Evolutionary conservation across 2,888 invertebrate species (phyloP), one percentile per base, ranked within the genome.

Genomic region (Ichneumon xanthorius): DNA sequence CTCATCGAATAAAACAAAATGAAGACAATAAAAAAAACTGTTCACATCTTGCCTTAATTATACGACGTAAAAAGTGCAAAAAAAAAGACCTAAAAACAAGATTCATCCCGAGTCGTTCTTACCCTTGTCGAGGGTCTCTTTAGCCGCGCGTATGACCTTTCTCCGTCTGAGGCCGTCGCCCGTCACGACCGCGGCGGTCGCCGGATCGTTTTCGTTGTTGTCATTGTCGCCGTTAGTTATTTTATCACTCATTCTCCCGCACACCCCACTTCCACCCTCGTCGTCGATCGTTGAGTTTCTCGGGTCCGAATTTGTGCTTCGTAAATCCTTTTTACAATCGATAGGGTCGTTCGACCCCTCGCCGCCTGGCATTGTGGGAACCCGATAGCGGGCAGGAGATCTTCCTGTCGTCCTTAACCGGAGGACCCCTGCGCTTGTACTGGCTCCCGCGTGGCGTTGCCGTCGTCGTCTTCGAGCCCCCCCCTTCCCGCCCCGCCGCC

Each of bases 111-210:
- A 26, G 16, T 5, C n/a, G 22, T 55, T 77, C 92, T 93, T 92
- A 95, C 95, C 95, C 94, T 95, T 95, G 91, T 95, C 95, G 81
- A 95, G 92, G 83, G 95, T 95, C 90, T 95, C 95, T 93, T 95
- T 95, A 84, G 95, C 95, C 89, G 95, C 95, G 91, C 95, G 94
- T 87, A 95, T 94, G 90, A 95, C 94, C 93, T 95, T 95, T 90
- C 95, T 94, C 80, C 95, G 94, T 89, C 95, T 93, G 87, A 95
- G 91, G 89, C 93, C 94, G 85, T 92, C 92, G 86, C 88, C 91
- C 87, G 90, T 88, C 71, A 91, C 88, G 79, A 89, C 89, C 80
- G 88, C 90, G 89, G 91, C 90, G 89, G 88, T 87, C 86, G 87
- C 88, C 76, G 86, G 82, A 88, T 89, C 88, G 85, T 87, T 87